Conservation (phyloP, 2,797 vertebrate genomes). For the Schizothorax lantsangensis region DNA sequence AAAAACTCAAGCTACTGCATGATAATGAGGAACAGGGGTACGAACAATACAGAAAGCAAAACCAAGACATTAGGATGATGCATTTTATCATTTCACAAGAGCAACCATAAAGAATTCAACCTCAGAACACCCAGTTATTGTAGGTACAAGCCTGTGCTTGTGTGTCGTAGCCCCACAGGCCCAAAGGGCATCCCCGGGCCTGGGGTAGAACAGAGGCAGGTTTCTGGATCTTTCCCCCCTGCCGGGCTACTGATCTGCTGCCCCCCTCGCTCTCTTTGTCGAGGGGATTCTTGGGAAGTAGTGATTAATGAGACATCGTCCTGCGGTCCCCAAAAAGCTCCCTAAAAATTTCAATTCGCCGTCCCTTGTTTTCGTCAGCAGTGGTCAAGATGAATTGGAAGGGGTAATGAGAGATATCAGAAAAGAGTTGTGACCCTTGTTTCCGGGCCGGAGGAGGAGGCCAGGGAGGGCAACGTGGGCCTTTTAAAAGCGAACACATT, state of each 20-base stretch:
- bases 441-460: slow-evolving; percentile 79
- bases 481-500: slow-evolving; percentile 98
- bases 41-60: slow-evolving; percentile 13
- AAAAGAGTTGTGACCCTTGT: slow-evolving; percentile 83
- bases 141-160: slow-evolving; percentile 28
- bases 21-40: slow-evolving; percentile 66
- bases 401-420: slow-evolving; percentile 89
- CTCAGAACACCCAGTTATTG: slow-evolving; percentile 2
- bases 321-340: slow-evolving; percentile 81
- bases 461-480: slow-evolving; percentile 82
- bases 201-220: slow-evolving; percentile 61
- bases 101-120: slow-evolving; percentile 8
- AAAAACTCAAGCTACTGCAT: slow-evolving; percentile 67
- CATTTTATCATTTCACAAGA: not conserved
- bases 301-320: slow-evolving; percentile 88
- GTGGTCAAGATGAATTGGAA: slow-evolving; percentile 84
- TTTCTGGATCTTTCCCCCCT: slow-evolving; percentile 68
- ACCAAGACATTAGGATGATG: slow-evolving; percentile 1
- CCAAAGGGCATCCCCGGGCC: slow-evolving; percentile 64
- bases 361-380: slow-evolving; percentile 56
- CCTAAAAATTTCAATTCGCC: slow-evolving; percentile 84
- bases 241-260: slow-evolving; percentile 61
- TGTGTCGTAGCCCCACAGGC: slow-evolving; percentile 39
- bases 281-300: slow-evolving; percentile 70
- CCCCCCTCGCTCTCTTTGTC: slow-evolving; percentile 76